A percentile compares a stretch with the other conserved stretches of the same genome.
phyloP scores from a whole-genome alignment of 2,888 invertebrate species.

The Dastarcus helophoroides region DNA sequence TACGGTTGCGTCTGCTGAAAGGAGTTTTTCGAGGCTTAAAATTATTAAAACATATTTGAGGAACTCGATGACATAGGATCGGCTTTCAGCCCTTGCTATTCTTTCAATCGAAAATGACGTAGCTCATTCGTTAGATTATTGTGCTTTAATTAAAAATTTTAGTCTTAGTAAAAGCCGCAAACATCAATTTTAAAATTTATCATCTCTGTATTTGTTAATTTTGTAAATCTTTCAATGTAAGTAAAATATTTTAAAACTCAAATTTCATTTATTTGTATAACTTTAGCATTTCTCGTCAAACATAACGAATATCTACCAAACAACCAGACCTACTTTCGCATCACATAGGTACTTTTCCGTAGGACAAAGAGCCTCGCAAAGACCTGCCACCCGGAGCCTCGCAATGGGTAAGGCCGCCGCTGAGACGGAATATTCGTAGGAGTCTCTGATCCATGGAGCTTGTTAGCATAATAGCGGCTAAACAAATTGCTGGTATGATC shows the following conservation, averaged over 20 bases:
- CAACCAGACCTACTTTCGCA: constrained; percentile 4
- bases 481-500: too few species aligned
- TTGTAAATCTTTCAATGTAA: constrained; percentile 2
- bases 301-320: constrained; percentile 3
- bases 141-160: constrained; percentile 16
- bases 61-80: constrained; percentile 15
- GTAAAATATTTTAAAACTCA: constrained; percentile 6
- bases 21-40: constrained; percentile 14
- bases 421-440: too few species aligned
- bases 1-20: constrained; percentile 17
- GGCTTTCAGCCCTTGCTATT: constrained; percentile 8
- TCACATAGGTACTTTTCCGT: constrained; percentile 2
- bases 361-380: constrained; percentile 4
- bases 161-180: constrained; percentile 14
- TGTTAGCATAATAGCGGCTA: too few species aligned
- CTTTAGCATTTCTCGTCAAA: constrained; percentile 4
- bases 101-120: constrained; percentile 14
- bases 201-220: constrained; percentile 3
- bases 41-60: constrained; percentile 14
- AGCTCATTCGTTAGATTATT: constrained; percentile 17
- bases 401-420: constrained; percentile 4
- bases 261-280: constrained; percentile 10
- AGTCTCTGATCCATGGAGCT: too few species aligned
- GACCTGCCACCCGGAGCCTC: background rate
- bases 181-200: too few species aligned